Percentiles rank a stretch among this genome's conserved stretches.
Evolutionary conservation across 92 coral and sea anemone species (phyloP).

Genomic region (Zoanthus solanderi): DNA sequence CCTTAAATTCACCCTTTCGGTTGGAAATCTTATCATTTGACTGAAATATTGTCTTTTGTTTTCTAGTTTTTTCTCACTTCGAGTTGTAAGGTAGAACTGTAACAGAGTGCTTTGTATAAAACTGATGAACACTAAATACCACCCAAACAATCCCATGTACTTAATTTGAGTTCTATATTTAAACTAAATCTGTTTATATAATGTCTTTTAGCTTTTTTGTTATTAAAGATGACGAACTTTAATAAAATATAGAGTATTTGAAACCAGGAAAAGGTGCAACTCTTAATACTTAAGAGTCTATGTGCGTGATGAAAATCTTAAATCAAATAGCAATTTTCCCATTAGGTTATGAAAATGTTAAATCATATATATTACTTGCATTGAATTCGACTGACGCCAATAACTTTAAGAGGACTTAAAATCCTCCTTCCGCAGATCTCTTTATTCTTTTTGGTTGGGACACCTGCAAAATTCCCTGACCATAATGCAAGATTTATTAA

Average conservation of each 20-base stretch:
- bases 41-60: too few species aligned
- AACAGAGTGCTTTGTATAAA: neutral
- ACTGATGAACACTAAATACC: neutral
- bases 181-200: neutral
- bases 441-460: slow-evolving; percentile 12
- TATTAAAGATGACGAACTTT: neutral
- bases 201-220: neutral
- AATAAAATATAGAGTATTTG: neutral
- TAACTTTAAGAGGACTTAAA: slow-evolving; percentile 43
- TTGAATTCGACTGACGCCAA: slow-evolving; percentile 49
- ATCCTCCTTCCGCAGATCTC: slow-evolving; percentile 36
- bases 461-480: slow-evolving; percentile 32
- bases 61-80: too few species aligned
- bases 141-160: neutral
- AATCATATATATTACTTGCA: slow-evolving; percentile 20
- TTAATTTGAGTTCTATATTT: neutral
- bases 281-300: neutral
- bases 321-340: neutral
- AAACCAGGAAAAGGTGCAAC: neutral
- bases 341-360: slow-evolving; percentile 21
- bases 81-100: too few species aligned
- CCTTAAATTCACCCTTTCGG: too few species aligned
- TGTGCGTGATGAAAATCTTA: slow-evolving; percentile 11
- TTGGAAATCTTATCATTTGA: too few species aligned
- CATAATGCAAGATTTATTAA: slow-evolving; percentile 26